Conservation (phyloP, 2,888 invertebrate species). For the Julus scandinavius region DNA sequence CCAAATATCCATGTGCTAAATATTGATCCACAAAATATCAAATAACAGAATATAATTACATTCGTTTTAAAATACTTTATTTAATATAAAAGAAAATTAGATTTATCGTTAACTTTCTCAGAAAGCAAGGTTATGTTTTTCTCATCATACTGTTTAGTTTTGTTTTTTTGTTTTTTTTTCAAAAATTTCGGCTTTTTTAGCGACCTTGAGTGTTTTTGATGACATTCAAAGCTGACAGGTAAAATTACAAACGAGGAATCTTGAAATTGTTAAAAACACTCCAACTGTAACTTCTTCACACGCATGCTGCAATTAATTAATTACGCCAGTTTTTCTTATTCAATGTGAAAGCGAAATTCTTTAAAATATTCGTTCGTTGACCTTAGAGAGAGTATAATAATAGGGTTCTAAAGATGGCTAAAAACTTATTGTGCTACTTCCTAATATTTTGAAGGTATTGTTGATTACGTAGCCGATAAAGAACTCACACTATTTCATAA, state of each 20-base stretch:
- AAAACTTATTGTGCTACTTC: constrained; percentile 6
- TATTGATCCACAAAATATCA: no score
- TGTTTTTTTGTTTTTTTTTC: background rate
- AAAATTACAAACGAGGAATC: background rate
- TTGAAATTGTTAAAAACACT: background rate
- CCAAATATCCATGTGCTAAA: no score
- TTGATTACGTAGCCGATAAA: background rate
- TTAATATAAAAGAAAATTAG: no score
- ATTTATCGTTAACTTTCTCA: no score
- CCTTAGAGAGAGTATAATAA: background rate
- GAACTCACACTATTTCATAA: background rate
- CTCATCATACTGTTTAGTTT: background rate
- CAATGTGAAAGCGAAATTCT: constrained; percentile 1
- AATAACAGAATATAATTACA: no score
- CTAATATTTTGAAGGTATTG: background rate
- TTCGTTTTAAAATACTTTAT: no score
- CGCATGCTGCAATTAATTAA: constrained; percentile 20
- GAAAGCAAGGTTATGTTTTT: background rate
- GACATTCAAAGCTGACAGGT: background rate
- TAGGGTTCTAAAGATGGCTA: constrained; percentile 19
- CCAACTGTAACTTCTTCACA: constrained; percentile 13
- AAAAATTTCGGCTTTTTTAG: background rate
- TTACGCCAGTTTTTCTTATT: constrained; percentile 3
- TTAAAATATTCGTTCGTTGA: constrained; percentile 7
- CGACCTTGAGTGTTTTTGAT: background rate